Conservation (phyloP, 2,888 invertebrate species). For the Pseudococcus longispinus region DNA sequence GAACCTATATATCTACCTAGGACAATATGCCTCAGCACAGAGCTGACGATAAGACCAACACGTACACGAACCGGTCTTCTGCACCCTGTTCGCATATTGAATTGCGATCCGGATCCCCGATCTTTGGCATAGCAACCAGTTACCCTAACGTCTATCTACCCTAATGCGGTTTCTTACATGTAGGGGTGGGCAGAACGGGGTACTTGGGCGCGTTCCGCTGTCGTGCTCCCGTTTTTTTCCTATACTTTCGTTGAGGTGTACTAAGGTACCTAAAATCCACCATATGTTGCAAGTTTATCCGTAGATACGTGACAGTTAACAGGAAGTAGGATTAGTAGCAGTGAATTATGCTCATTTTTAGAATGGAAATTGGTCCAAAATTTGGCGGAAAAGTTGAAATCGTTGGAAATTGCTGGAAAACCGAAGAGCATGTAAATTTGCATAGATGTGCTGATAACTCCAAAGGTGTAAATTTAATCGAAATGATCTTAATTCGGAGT, state of each 20-base stretch:
- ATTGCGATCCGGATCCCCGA: slow-evolving; percentile 3
- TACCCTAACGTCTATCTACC: slow-evolving; percentile 40
- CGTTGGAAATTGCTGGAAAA: too few relatives aligned
- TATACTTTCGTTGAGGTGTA: background rate
- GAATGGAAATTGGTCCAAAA: background rate
- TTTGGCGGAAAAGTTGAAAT: background rate
- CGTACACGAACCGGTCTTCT: background rate
- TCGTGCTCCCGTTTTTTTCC: slow-evolving; percentile 43
- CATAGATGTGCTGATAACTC: background rate
- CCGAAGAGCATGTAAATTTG: too few relatives aligned
- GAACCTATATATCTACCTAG: background rate
- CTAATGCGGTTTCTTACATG: slow-evolving; percentile 14
- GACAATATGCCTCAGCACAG: too few relatives aligned
- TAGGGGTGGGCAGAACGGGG: background rate
- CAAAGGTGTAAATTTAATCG: background rate
- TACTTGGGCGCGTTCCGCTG: slow-evolving; percentile 52
- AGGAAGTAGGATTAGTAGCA: slow-evolving; percentile 41
- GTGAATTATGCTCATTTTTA: background rate
- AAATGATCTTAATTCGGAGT: background rate
- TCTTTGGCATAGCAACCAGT: background rate
- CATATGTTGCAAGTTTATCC: slow-evolving; percentile 46
- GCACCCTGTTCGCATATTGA: background rate
- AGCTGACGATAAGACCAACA: too few relatives aligned
- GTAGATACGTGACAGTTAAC: background rate
- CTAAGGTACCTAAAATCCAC: slow-evolving; percentile 17